phyloP scores from a whole-genome alignment of 1,140 invertebrate genomes.

The Pogonomyrmex californicus region DNA sequence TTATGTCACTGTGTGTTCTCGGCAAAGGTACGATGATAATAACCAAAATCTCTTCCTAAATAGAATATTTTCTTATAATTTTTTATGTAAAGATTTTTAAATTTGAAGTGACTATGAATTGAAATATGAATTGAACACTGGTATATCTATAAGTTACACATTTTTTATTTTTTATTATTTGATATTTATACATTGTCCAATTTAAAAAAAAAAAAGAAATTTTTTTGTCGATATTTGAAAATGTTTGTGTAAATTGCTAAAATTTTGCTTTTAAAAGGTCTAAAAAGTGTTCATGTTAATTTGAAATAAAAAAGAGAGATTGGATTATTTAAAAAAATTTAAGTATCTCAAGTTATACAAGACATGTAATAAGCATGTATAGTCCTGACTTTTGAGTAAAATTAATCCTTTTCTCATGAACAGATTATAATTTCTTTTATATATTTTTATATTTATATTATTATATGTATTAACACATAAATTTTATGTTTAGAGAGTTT shows the following conservation, averaged over 20 bases:
- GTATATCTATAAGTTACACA: neutral
- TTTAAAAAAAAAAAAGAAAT: neutral
- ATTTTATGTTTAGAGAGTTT: constrained; percentile 90
- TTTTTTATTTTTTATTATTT: neutral
- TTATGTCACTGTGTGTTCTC: constrained; percentile 96
- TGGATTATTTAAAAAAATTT: too few species aligned
- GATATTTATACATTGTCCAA: neutral
- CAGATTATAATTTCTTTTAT: constrained; percentile 1
- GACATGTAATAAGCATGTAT: too few species aligned
- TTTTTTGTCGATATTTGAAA: neutral
- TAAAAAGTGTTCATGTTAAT: too few species aligned
- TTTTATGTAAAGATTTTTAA: neutral
- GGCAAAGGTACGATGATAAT: constrained; percentile 92
- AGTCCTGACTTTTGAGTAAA: too few species aligned
- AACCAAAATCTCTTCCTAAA: neutral
- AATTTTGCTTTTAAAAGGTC: neutral
- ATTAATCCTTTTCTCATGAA: neutral
- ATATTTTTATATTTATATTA: constrained; percentile 1
- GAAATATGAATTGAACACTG: neutral
- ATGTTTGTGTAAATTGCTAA: neutral
- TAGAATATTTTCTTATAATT: neutral
- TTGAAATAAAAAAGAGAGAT: too few species aligned
- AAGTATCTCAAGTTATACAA: too few species aligned
- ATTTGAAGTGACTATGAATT: neutral
- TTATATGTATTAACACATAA: constrained; percentile 8